Evolutionary conservation across 2,888 invertebrate genomes (phyloP).

Genomic region (Noctua comes): DNA sequence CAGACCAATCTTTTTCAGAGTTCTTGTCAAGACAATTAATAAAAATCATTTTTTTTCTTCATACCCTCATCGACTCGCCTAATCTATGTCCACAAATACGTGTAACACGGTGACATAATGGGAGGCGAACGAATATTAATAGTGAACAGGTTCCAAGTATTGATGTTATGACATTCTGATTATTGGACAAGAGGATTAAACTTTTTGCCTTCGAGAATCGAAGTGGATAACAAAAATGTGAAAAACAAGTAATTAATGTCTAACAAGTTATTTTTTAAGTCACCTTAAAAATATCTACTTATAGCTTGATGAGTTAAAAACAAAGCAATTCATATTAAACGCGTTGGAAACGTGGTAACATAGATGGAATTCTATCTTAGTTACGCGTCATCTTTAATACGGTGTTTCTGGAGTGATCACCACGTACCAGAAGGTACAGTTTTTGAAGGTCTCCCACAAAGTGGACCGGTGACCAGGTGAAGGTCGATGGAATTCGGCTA

Average conservation of each 20-base stretch:
- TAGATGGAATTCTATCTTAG: background rate
- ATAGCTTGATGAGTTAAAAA: background rate
- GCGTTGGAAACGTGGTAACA: background rate
- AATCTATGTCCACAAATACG: conserved; percentile 43
- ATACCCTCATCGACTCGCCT: background rate
- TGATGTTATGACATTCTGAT: conserved; percentile 12
- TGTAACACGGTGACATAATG: conserved; percentile 56
- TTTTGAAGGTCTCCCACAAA: background rate
- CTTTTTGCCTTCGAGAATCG: conserved; percentile 27
- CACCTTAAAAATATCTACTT: background rate
- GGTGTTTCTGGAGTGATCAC: background rate
- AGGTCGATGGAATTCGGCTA: background rate
- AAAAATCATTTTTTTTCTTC: background rate
- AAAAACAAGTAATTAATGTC: conserved; percentile 36
- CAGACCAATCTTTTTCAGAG: background rate
- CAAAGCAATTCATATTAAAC: background rate
- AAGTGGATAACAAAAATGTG: conserved; percentile 17
- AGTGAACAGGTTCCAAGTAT: conserved; percentile 51
- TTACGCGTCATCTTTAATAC: background rate
- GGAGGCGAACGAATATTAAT: conserved; percentile 47
- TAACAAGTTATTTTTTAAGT: conserved; percentile 7
- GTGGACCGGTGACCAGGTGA: background rate
- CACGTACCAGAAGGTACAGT: background rate
- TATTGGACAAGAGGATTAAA: conserved; percentile 36
- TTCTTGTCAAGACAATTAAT: background rate